Evolutionary conservation across 2,113 vertebrate species (phyloP).

Genomic region (Steatornis caripensis): DNA sequence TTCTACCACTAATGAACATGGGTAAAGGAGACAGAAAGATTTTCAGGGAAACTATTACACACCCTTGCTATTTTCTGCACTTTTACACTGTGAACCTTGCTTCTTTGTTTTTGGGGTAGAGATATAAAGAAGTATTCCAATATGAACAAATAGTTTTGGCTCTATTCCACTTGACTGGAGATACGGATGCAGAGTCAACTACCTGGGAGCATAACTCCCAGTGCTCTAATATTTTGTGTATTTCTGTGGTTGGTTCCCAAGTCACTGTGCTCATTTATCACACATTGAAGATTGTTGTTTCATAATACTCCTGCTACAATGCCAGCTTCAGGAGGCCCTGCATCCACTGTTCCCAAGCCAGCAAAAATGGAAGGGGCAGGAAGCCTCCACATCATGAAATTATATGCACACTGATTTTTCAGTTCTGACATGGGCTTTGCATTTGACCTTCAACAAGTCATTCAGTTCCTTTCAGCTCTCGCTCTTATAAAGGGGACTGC

Average conservation of each 20-base stretch:
- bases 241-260: neutral
- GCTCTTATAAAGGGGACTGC: neutral
- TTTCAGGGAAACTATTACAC: neutral
- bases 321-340: neutral
- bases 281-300: neutral
- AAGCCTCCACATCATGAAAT: neutral
- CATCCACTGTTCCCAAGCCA: neutral
- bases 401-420: neutral
- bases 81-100: neutral
- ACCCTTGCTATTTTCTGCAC: neutral
- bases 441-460: conserved; percentile 11
- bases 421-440: neutral
- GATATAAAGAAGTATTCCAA: neutral
- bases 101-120: neutral
- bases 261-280: conserved; percentile 9
- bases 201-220: neutral
- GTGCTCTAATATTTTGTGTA: neutral
- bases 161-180: neutral
- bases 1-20: neutral
- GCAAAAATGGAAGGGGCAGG: neutral
- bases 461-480: neutral
- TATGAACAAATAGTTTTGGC: neutral
- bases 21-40: neutral
- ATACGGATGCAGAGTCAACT: neutral
- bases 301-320: neutral